Percentiles rank a stretch among this genome's conserved stretches.
phyloP scores from a whole-genome alignment of 2,113 vertebrate species.

The Noturus placidus region DNA sequence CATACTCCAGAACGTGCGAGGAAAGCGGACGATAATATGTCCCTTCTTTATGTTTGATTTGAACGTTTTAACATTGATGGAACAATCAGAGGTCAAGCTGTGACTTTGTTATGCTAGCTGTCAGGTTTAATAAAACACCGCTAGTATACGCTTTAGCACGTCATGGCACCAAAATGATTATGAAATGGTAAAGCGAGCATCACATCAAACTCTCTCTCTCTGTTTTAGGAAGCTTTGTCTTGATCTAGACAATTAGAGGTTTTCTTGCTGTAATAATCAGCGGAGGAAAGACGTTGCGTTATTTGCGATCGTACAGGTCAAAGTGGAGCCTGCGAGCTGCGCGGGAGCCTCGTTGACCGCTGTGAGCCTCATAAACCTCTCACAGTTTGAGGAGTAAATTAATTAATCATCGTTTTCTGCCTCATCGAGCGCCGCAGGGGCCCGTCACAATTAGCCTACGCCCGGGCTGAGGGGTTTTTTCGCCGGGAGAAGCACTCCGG shows the following conservation, averaged over 20 bases:
- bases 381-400: slow-evolving; percentile 97
- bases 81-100: not conserved
- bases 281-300: not conserved
- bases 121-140: not conserved
- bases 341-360: slow-evolving; percentile 79
- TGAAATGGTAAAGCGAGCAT: not conserved
- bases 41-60: no score
- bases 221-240: not conserved
- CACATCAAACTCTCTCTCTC: not conserved
- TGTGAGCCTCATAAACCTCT: slow-evolving; percentile 94
- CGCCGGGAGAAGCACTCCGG: slow-evolving; percentile 79
- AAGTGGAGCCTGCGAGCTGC: slow-evolving; percentile 76
- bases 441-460: slow-evolving; percentile 86
- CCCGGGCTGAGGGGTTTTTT: slow-evolving; percentile 90
- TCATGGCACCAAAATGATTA: not conserved
- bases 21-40: not conserved
- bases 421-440: slow-evolving; percentile 93
- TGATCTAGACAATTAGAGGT: not conserved
- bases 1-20: not conserved
- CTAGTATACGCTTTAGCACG: not conserved
- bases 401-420: slow-evolving; percentile 99
- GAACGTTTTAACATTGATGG: not conserved
- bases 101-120: not conserved
- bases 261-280: not conserved
- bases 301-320: slow-evolving; percentile 72